phyloP scores from a whole-genome alignment of 2,113 vertebrate species.

The Colaptes auratus region DNA sequence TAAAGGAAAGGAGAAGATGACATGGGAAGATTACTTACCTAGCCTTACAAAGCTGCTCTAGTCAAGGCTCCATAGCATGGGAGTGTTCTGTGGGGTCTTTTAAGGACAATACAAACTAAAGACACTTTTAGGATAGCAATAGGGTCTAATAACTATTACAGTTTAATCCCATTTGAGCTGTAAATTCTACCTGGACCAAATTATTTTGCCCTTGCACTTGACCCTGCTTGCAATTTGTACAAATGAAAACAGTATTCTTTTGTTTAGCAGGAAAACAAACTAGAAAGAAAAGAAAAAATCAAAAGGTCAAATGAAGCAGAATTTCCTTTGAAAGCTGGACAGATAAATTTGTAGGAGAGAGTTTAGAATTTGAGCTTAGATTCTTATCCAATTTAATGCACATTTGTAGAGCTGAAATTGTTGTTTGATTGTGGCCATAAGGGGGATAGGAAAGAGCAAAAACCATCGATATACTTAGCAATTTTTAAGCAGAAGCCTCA shows the following conservation, averaged over 20 bases:
- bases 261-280: not conserved
- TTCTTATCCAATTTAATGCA: not conserved
- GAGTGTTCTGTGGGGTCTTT: not conserved
- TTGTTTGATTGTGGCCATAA: not conserved
- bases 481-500: not conserved
- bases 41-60: not conserved
- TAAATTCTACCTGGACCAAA: not conserved
- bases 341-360: not conserved
- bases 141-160: not conserved
- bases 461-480: not conserved
- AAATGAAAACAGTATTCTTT: not conserved
- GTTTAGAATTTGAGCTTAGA: not conserved
- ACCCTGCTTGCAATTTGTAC: not conserved
- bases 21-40: not conserved
- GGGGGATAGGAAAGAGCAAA: not conserved
- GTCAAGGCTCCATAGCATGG: accelerated
- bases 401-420: not conserved
- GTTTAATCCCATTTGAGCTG: not conserved
- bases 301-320: conserved; percentile 13
- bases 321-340: not conserved
- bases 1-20: not conserved
- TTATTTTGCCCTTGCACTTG: not conserved
- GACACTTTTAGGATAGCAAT: not conserved
- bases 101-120: not conserved
- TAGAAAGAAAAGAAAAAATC: not conserved